Evolutionary conservation across 1,140 invertebrate species (phyloP), one percentile per base, ranked within the genome.

Genomic region (Mya arenaria): DNA sequence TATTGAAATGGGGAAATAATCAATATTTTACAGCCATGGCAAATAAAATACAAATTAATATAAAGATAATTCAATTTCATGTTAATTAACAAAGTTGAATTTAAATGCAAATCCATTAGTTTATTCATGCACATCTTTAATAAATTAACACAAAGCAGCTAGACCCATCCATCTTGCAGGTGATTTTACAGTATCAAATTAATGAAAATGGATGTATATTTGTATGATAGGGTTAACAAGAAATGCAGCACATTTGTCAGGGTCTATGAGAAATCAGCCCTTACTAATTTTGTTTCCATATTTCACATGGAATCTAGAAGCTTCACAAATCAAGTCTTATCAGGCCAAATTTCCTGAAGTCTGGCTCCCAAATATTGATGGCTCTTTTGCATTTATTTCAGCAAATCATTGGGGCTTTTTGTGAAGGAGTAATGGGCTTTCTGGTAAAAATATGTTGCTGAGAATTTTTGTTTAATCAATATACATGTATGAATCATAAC

Each of bases 381-480:
- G 48, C 25, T 52, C 25, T 52, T 23, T 52, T 52, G 48, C 19
- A n/a, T n/a, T 52, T 52, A 52, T 17, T 17, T 17, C 19, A 52
- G 48, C 4, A 52, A 52, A n/a, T 17, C 48, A 52, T 52, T 52
- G 19, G 48, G 48, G 48, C 48, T 23, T 52, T 1, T 52, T 1
- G 19, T 52, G 19, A 1, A n/a, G 8, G 48, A 4, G 48, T 52
- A n/a, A 1, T 52, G 48, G 48, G 48, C 19, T 52, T n/a, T 52
- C 25, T 10, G 25, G 19, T 23, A 52, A n/a, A 52, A 52, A 8
- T 23, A 52, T 52, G 48, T 52, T 52, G 48, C 73, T 32, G 56
- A 65, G 73, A 75, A 63, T 44, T 75, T n/a, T 65, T 65, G 73
- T 75, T 60, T n/a, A 75, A 75, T 75, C 73, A 75, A 75, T 75